A percentile compares a stretch with the other conserved stretches of the same genome.
phyloP scores from a whole-genome alignment of 2,888 invertebrate species.

The Chrysopilus asiliformis region DNA sequence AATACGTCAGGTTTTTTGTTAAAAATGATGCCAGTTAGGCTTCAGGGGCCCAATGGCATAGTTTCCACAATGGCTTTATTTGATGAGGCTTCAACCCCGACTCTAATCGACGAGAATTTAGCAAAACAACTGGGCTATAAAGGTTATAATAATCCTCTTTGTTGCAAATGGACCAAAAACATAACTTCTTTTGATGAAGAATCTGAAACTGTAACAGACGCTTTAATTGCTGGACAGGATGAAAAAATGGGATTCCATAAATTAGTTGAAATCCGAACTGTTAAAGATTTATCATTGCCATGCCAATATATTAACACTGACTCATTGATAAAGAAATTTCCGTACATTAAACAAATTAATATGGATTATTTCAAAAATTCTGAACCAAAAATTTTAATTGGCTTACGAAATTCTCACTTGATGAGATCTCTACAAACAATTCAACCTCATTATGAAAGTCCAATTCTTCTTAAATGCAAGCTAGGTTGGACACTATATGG shows the following conservation, averaged over 20 bases:
- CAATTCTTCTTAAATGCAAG: neutral
- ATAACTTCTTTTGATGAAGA: neutral
- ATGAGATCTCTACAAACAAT: slow-evolving; percentile 1
- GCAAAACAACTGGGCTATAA: neutral
- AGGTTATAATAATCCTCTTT: neutral
- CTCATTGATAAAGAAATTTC: neutral
- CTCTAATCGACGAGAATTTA: neutral
- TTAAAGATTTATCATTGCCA: neutral
- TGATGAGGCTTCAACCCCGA: too few species aligned
- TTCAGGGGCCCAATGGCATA: neutral
- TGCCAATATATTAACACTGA: neutral
- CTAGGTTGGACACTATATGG: neutral
- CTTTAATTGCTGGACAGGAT: neutral
- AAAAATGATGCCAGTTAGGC: neutral
- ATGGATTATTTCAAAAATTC: neutral
- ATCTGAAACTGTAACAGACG: neutral
- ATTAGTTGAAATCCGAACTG: neutral
- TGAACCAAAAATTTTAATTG: neutral
- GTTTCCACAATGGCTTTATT: neutral
- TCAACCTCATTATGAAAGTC: neutral
- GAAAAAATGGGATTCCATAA: neutral
- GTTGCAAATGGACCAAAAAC: neutral
- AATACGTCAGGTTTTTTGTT: too few species aligned
- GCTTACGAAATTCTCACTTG: too few species aligned
- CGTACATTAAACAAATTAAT: neutral